Evolutionary conservation across 2,888 invertebrate species (phyloP).

Genomic region (Pherbina coryleti): DNA sequence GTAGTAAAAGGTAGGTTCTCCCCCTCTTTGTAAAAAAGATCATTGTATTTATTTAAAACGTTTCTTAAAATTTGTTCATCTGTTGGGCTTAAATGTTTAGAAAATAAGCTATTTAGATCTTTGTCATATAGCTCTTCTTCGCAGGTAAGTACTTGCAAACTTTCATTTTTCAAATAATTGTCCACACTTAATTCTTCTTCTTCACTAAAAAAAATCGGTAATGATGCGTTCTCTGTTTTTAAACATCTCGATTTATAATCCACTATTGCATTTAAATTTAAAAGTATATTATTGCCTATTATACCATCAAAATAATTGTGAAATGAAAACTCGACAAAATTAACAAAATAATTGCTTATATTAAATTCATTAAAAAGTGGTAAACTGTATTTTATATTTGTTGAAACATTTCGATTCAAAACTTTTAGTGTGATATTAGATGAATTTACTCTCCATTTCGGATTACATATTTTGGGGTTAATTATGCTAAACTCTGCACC

Average conservation of each 20-base stretch:
- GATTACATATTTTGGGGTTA: conserved; percentile 31
- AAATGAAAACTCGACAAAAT: too few species aligned
- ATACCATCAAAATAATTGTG: neutral
- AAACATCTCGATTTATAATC: neutral
- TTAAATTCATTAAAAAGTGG: conserved; percentile 25
- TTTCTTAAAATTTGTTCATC: neutral
- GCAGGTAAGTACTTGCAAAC: neutral
- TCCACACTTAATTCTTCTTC: neutral
- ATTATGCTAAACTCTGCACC: conserved; percentile 37
- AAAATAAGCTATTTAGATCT: neutral
- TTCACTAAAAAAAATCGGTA: conserved; percentile 5
- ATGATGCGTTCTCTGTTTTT: neutral
- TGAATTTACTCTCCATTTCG: conserved; percentile 24
- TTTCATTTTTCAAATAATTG: too few species aligned
- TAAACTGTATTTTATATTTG: conserved; percentile 24
- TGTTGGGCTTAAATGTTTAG: neutral
- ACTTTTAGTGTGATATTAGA: conserved; percentile 20
- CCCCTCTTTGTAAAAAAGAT: conserved; percentile 19
- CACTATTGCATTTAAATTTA: neutral
- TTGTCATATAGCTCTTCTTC: neutral
- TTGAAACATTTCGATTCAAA: conserved; percentile 25
- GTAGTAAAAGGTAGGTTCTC: conserved; percentile 4
- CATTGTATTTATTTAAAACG: neutral
- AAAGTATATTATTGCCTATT: neutral
- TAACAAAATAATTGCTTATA: neutral